A percentile compares a stretch with the other conserved stretches of the same genome.
These are phyloP conservation scores for Ptyas mucosa DNA, from an alignment of 2,113 vertebrate genomes.

Conservation along the genomic window DNA sequence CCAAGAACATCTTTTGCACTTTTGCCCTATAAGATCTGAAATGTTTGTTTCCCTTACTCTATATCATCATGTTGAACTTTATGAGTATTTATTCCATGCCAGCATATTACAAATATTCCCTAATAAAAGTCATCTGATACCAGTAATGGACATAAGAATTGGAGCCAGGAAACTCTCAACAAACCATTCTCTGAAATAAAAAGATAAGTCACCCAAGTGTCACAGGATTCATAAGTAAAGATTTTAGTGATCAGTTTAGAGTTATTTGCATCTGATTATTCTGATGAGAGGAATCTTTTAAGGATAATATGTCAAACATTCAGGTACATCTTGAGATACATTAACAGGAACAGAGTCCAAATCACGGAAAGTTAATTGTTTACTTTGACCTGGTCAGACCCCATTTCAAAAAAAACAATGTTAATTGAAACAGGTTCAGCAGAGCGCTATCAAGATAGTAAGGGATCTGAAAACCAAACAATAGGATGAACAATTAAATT, in stretches of 20 bases:
- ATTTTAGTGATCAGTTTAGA: slow-evolving; percentile 31
- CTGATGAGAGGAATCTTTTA: slow-evolving; percentile 38
- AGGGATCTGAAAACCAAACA: neutral
- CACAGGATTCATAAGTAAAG: neutral
- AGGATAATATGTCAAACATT: neutral
- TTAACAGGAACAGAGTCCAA: neutral
- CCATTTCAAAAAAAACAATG: neutral
- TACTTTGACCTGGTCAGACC: neutral
- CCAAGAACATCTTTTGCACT: neutral
- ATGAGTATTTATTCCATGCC: slow-evolving; percentile 27
- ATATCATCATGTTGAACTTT: slow-evolving; percentile 38
- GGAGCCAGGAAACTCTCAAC: neutral
- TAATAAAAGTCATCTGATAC: slow-evolving; percentile 50
- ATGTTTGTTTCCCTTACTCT: slow-evolving; percentile 34
- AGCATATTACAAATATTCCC: slow-evolving; percentile 47
- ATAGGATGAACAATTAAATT: neutral
- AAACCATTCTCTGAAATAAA: slow-evolving; percentile 33
- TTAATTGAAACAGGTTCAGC: neutral
- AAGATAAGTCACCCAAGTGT: slow-evolving; percentile 26
- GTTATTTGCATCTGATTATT: slow-evolving; percentile 18
- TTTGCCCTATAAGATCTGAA: neutral
- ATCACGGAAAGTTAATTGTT: neutral
- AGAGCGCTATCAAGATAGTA: neutral
- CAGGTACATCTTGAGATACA: neutral
- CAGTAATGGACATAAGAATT: slow-evolving; percentile 41